These are phyloP conservation scores for Drosophila vallismaia DNA, from an alignment of 2,888 invertebrate genomes.

Conservation along the genomic window DNA sequence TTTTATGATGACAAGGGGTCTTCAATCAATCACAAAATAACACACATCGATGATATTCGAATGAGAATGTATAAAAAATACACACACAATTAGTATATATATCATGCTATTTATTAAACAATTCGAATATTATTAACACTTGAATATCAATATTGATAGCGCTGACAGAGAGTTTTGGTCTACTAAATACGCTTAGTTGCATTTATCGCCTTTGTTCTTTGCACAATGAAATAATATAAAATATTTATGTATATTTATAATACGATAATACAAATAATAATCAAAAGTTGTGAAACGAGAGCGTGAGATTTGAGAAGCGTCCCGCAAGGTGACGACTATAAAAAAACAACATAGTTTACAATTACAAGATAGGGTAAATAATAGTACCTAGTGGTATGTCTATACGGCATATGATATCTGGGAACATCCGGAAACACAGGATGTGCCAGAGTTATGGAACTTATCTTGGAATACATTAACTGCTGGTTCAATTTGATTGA, in stretches of 20 bases:
- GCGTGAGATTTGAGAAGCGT: conserved; percentile 66
- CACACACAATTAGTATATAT: conserved; percentile 19
- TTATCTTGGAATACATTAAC: conserved; percentile 71
- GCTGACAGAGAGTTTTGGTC: conserved; percentile 64
- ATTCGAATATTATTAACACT: conserved; percentile 77
- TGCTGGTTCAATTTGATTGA: conserved; percentile 74
- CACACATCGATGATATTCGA: not conserved
- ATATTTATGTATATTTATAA: conserved; percentile 42
- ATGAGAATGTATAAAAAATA: not conserved
- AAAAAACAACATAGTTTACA: conserved; percentile 58
- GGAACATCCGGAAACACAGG: conserved; percentile 3
- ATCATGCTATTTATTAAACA: conserved; percentile 73
- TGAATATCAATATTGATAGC: conserved; percentile 70
- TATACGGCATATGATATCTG: conserved; percentile 38
- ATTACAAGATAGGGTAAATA: conserved; percentile 48
- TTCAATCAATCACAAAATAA: not conserved
- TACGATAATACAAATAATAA: conserved; percentile 46
- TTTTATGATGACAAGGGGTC: conserved; percentile 4
- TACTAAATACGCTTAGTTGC: conserved; percentile 59
- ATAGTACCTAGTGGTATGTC: conserved; percentile 64
- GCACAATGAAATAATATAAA: conserved; percentile 40
- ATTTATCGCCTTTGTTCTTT: conserved; percentile 45
- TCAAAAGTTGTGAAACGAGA: conserved; percentile 39
- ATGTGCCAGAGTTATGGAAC: conserved; percentile 49
- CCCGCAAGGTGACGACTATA: conserved; percentile 45